Conservation (phyloP, 2,113 vertebrate genomes). For the Ceyx cyanopectus region DNA sequence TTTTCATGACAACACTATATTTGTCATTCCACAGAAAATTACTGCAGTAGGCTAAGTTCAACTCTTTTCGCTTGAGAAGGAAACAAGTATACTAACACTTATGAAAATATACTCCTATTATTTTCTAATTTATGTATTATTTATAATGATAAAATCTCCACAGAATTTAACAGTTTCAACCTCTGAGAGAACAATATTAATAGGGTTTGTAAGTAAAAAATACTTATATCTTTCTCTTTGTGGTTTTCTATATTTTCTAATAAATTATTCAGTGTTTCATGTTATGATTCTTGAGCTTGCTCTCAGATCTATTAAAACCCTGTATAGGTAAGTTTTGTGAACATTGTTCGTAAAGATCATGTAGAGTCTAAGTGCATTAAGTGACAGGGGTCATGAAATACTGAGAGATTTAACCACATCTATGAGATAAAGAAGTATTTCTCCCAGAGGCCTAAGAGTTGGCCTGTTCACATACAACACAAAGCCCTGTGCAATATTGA, state of each 20-base stretch:
- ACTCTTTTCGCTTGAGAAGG: background rate
- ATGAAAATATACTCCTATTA: background rate
- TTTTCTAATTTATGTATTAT: background rate
- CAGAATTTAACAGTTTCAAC: background rate
- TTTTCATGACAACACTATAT: background rate
- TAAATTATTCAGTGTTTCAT: constrained; percentile 12
- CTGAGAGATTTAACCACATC: constrained; percentile 25
- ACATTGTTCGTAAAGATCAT: constrained; percentile 22
- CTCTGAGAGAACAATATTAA: background rate
- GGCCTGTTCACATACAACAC: background rate
- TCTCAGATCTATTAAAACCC: constrained; percentile 42
- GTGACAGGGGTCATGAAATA: constrained; percentile 43
- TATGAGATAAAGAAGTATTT: constrained; percentile 36
- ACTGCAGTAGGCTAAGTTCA: background rate
- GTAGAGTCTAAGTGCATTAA: constrained; percentile 21
- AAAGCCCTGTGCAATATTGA: constrained; percentile 20
- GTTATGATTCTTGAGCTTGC: constrained; percentile 14
- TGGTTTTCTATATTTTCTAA: background rate
- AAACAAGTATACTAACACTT: background rate
- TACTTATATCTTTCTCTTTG: background rate
- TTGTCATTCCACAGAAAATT: background rate
- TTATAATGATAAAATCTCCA: background rate
- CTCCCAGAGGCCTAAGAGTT: background rate
- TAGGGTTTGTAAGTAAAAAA: background rate
- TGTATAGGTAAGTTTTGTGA: constrained; percentile 31